Evolutionary conservation across 2,888 invertebrate species (phyloP).

Genomic region (Lordiphosa andalusiaca): DNA sequence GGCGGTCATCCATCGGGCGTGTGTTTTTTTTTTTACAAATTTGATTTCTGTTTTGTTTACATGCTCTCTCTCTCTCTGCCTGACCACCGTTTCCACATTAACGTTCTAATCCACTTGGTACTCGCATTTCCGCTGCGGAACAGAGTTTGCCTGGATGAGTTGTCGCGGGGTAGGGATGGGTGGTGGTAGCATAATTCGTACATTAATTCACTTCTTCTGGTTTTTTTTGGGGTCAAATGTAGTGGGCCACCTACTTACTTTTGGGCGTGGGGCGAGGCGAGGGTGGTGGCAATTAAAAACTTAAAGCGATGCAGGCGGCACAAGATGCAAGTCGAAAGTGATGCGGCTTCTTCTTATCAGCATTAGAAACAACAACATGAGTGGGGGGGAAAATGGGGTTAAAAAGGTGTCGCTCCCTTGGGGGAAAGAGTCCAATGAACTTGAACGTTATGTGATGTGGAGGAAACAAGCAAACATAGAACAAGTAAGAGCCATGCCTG

Average conservation of each 20-base stretch:
- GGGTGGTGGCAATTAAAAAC: conserved; percentile 39
- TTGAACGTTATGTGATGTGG: conserved; percentile 9
- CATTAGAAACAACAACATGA: neutral
- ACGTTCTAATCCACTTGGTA: conserved; percentile 54
- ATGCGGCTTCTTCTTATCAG: conserved; percentile 24
- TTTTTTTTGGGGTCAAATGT: conserved; percentile 53
- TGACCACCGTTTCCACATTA: conserved; percentile 26
- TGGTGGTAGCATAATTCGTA: conserved; percentile 31
- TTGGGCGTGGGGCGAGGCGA: neutral
- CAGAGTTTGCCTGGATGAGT: conserved; percentile 5
- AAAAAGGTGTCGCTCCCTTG: conserved; percentile 29
- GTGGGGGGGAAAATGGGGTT: conserved; percentile 30
- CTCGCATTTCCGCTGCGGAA: conserved; percentile 47
- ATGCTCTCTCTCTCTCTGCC: conserved; percentile 3
- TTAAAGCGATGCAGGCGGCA: conserved; percentile 22
- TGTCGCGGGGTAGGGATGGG: conserved; percentile 30
- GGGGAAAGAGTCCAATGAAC: conserved; percentile 42
- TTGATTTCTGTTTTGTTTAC: conserved; percentile 8
- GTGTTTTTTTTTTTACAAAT: neutral
- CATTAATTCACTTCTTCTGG: conserved; percentile 36
- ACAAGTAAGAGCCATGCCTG: too few relatives aligned
- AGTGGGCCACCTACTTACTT: conserved; percentile 27
- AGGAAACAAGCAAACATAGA: neutral
- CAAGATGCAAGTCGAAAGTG: conserved; percentile 24
- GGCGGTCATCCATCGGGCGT: conserved; percentile 5